Conservation (phyloP, 2,113 vertebrate species). For the Hystrix brachyura region DNA sequence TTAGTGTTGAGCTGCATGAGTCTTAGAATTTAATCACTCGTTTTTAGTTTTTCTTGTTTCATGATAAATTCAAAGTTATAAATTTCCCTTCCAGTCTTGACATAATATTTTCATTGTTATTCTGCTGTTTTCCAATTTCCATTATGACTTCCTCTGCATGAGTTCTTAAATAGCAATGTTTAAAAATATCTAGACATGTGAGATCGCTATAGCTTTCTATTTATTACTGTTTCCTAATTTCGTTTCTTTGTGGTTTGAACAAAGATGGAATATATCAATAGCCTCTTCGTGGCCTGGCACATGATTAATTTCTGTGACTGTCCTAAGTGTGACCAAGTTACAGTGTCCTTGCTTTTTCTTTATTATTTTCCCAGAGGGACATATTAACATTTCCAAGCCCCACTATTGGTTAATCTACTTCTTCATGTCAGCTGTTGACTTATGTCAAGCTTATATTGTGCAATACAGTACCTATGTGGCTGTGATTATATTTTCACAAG, state of each 20-base stretch:
- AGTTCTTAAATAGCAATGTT: conserved; percentile 11
- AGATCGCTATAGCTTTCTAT: neutral
- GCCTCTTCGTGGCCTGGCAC: neutral
- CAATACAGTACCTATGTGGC: neutral
- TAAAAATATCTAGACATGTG: neutral
- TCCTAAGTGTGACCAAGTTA: neutral
- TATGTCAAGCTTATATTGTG: conserved; percentile 31
- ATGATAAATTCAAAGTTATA: conserved; percentile 44
- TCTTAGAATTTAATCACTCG: neutral
- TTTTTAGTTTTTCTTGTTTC: conserved; percentile 45
- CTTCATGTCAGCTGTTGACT: neutral
- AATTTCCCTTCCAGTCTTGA: neutral
- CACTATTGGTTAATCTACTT: neutral
- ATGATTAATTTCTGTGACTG: neutral
- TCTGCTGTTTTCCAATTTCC: conserved; percentile 14
- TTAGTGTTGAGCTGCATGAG: neutral
- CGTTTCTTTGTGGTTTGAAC: neutral
- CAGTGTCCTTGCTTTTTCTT: neutral
- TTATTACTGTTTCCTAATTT: conserved; percentile 35
- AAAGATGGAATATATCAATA: neutral
- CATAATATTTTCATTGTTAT: conserved; percentile 19
- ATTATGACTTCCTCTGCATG: neutral
- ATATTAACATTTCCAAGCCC: conserved; percentile 4
- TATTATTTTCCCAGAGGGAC: conserved; percentile 18
- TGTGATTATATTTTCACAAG: neutral